A percentile compares a stretch with the other conserved stretches of the same genome.
Evolutionary conservation across 2,888 invertebrate genomes (phyloP).

Genomic region (Heliconius sara): DNA sequence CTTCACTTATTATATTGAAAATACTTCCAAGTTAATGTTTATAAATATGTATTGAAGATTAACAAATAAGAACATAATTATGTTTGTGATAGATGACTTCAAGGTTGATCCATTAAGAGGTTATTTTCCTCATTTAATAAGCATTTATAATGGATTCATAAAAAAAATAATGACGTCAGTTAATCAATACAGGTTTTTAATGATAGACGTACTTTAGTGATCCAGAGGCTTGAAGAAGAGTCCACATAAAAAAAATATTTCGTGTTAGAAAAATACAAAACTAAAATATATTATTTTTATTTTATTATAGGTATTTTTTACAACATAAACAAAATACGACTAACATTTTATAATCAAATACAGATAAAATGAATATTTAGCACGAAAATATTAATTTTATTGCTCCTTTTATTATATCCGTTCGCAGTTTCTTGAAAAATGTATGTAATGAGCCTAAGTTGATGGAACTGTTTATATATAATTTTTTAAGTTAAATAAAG

Average conservation of each 20-base stretch:
- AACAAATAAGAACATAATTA: constrained; percentile 22
- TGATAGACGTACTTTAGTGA: neutral
- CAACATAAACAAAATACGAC: no score
- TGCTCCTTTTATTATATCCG: neutral
- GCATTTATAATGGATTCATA: constrained; percentile 18
- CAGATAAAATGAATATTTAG: neutral
- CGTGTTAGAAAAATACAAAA: no score
- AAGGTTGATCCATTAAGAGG: constrained; percentile 17
- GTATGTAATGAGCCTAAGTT: neutral
- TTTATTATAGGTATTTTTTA: no score
- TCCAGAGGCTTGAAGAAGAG: neutral
- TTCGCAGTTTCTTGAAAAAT: neutral
- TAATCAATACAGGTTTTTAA: constrained; percentile 11
- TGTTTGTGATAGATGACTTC: constrained; percentile 16
- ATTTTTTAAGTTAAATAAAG: constrained; percentile 30
- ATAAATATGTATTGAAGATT: constrained; percentile 9
- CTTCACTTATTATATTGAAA: neutral
- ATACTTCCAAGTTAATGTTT: neutral
- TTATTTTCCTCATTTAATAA: constrained; percentile 26
- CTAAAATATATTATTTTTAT: no score
- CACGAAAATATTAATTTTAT: neutral
- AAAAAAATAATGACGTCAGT: constrained; percentile 17
- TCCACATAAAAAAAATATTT: neutral
- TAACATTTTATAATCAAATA: no score
- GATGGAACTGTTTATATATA: constrained; percentile 2